Percentiles rank a stretch among this genome's conserved stretches.
Evolutionary conservation across 2,113 vertebrate genomes (phyloP).

Genomic region (Ariopsis seemanni): DNA sequence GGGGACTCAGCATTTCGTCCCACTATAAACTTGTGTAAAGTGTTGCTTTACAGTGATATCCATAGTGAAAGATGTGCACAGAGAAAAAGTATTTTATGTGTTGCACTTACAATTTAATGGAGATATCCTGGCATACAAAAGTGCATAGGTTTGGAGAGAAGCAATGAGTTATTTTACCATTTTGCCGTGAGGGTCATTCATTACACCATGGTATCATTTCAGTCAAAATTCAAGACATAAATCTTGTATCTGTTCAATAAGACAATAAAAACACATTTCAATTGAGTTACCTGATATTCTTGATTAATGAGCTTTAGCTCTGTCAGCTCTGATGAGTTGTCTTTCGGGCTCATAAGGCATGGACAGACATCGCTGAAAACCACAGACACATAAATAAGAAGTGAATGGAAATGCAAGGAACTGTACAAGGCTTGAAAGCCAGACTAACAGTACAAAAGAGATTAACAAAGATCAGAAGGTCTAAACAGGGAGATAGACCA

Average conservation of each 20-base stretch:
- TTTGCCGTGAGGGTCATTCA: neutral
- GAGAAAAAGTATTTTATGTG: neutral
- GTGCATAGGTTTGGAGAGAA: neutral
- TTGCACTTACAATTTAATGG: neutral
- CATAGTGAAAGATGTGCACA: neutral
- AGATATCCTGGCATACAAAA: neutral
- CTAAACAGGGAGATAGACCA: neutral
- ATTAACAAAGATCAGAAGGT: neutral
- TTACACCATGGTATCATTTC: neutral
- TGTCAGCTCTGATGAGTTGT: conserved; percentile 72
- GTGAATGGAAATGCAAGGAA: neutral
- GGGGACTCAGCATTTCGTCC: too few species aligned
- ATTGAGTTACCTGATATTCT: conserved; percentile 79
- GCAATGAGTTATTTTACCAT: neutral
- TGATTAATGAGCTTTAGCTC: conserved; percentile 79
- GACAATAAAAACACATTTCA: neutral
- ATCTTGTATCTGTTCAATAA: neutral
- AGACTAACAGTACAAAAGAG: neutral
- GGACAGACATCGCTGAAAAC: conserved; percentile 76
- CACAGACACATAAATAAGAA: conserved; percentile 3
- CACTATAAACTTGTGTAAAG: neutral
- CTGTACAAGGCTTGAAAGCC: neutral
- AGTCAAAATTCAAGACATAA: neutral
- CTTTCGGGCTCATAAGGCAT: conserved; percentile 73
- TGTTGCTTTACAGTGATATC: neutral